Evolutionary conservation across 2,797 vertebrate species (phyloP), one percentile per base, ranked within the genome.

Genomic region (Dendrocincla fuliginosa): DNA sequence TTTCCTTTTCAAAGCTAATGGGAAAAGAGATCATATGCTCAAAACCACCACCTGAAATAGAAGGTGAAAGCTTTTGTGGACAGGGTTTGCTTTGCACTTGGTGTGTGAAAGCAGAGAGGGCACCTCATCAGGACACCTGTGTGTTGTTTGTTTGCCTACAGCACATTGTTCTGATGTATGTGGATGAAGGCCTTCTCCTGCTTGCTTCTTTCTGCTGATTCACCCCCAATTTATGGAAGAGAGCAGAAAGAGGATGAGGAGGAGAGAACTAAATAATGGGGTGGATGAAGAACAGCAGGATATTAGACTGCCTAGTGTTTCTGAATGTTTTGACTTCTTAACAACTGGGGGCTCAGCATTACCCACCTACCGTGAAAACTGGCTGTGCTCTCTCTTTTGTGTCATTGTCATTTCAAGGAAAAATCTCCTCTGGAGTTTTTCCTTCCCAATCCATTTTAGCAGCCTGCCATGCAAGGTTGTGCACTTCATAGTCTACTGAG

Each of bases 351-450:
- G 80, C 87, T 82, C 74, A 42, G 80, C 95, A 95, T 96, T 97
- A 86, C 94, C 96, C 94, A 95, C 96, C 96, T 73, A 84, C 96
- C 19, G 94, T 87, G 96, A 64, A 84, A 96, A 95, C 94, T 96
- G 80, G 93, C 96, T 97, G 96, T 96, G 96, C 94, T 96, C 91
- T 93, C 77, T 95, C 91, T 96, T 70, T 93, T 93, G 93, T 95
- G 92, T 60, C 77, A 0, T 65, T 71, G 93, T 95, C 95, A 96
- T 90, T 74, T 82, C 63, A 78, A 90, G 83, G 53, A 95, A 96
- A 96, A 94, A 95, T 95, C 73, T 95, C 37, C 69, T 84, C 61
- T 75, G 59, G 92, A 91, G 85, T 79, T 92, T 94, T 95, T 96
- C 70, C 85, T 93, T 89, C 61, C 52, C 47, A 44, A 60, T 56